Percentiles rank a stretch among this genome's conserved stretches.
Evolutionary conservation across 2,797 vertebrate genomes (phyloP).

Genomic region (Hemitrygon akajei): DNA sequence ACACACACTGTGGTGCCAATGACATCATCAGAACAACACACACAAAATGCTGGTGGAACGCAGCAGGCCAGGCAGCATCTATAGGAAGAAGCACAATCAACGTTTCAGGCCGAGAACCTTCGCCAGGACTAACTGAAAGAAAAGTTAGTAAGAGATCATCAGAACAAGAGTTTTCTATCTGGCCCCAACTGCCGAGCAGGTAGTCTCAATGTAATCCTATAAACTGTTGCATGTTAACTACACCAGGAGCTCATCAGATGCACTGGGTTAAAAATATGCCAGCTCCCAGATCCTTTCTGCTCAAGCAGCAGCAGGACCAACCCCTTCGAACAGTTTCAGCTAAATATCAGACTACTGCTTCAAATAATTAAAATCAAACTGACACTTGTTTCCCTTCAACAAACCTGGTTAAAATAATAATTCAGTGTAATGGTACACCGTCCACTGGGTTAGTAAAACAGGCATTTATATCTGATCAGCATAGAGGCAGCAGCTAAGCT

Average conservation of each 20-base stretch:
- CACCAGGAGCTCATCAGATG: neutral
- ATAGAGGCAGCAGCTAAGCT: neutral
- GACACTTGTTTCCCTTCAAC: neutral
- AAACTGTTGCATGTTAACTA: neutral
- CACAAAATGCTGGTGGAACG: no score
- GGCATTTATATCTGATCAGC: neutral
- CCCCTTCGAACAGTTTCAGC: neutral
- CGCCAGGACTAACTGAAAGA: no score
- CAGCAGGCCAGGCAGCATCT: no score
- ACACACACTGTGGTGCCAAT: neutral
- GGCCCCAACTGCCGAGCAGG: neutral
- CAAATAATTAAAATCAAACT: neutral
- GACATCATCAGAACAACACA: neutral
- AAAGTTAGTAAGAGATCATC: no score
- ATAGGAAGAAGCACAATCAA: no score
- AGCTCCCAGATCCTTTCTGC: neutral
- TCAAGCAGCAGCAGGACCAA: neutral
- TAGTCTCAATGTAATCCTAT: neutral
- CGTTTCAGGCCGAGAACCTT: no score
- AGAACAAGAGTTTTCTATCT: neutral
- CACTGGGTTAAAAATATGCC: neutral
- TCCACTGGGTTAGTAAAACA: neutral
- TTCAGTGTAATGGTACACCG: neutral
- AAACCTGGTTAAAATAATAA: neutral
- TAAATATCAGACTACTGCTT: neutral